Evolutionary conservation across 2,888 invertebrate genomes (phyloP).

Genomic region (Lepidonotus clava): DNA sequence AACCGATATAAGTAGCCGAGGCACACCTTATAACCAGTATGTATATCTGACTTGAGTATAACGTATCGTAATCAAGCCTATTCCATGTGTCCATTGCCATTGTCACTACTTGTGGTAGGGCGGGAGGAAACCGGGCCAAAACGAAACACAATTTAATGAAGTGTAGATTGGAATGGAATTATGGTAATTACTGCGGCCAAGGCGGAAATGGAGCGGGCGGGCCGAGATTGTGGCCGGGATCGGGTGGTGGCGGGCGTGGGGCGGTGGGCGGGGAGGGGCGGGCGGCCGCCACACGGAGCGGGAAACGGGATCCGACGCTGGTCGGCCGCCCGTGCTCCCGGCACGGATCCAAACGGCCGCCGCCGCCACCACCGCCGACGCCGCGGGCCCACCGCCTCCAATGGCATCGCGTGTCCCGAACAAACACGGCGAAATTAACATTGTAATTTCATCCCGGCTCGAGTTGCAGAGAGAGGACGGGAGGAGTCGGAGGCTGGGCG

Average conservation of each 20-base stretch:
- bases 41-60: too few relatives aligned
- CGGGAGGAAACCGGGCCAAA: not conserved
- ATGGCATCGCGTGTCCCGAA: slow-evolving; percentile 37
- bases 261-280: not conserved
- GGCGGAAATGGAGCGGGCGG: slow-evolving; percentile 19
- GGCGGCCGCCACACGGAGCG: not conserved
- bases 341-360: not conserved
- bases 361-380: not conserved
- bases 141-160: slow-evolving; percentile 45
- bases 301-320: not conserved
- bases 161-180: slow-evolving; percentile 51
- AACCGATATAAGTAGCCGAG: too few relatives aligned
- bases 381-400: not conserved
- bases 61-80: too few relatives aligned
- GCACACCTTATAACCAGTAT: too few relatives aligned
- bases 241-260: not conserved
- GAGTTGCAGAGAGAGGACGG: not conserved
- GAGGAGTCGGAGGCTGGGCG: not conserved
- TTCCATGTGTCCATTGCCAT: not conserved
- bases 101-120: not conserved
- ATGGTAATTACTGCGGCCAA: slow-evolving; percentile 40
- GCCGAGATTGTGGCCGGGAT: not conserved
- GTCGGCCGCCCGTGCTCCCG: not conserved
- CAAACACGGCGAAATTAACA: slow-evolving; percentile 49
- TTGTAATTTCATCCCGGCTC: slow-evolving; percentile 50